Base-by-base conservation (phyloP, 2,888 invertebrate genomes). In the Ecliptopera silaceata region DNA sequence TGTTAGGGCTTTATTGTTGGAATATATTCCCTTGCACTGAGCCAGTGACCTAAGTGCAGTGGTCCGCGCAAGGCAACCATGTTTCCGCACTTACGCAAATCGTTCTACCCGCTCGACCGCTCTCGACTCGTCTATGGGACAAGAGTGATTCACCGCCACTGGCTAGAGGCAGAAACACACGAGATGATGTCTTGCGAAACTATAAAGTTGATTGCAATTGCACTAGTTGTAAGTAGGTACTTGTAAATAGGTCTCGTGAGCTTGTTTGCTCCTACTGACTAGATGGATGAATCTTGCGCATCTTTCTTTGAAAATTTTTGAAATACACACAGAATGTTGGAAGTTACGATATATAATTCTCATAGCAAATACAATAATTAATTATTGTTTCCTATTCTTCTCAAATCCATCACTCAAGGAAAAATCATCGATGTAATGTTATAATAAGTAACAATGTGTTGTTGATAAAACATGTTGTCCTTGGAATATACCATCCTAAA, bases 11-110 rank as follows among this genome's bases (percentile, higher is more conserved):
- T 52, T 61, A 54, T 46, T 43, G 32, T 29, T 44, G 41, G 32
- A 42, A 53, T 53, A 44, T 44, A 45, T 43, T 53, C 50, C 44
- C 51, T 48, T 47, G 55, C 59, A 26, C 32, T 56, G 46, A 53
- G 41, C 51, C 51, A 48, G 59, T 63, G 61, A 63, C 62, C 65
- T 63, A 65, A 73, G 73, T 73, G 69, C 72, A 69, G 65, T 61
- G 66, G 68, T 70, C 66, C 65, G 67, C 65, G 63, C 73, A 72
- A 74, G 70, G 69, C 68, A 67, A 69, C 75, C 72, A 68, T 69
- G 71, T 77, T 77, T 74, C 76, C 71, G 71, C 68, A 74, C 65
- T 77, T 77, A 70, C 73, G 74, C 75, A 77, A 79, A 73, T 68
- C 66, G 57, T 56, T 65, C 67, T 63, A 68, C 53, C 58, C 64